These are phyloP conservation scores for Agrochola lota DNA, from an alignment of 2,888 invertebrate species.

Conservation along the genomic window DNA sequence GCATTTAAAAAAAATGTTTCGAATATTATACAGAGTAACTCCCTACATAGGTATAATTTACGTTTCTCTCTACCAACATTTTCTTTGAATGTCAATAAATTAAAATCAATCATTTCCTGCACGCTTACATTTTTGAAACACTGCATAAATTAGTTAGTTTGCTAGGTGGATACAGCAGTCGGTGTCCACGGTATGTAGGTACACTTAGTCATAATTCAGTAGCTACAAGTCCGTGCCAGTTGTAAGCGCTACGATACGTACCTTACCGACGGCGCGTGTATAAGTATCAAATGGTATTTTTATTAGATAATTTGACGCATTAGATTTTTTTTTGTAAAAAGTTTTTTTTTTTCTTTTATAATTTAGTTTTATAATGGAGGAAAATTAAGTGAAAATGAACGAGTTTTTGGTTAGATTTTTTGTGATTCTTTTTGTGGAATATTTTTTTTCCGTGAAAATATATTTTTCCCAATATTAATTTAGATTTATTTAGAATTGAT, in stretches of 20 bases:
- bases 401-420: background rate
- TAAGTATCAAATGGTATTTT: constrained; percentile 17
- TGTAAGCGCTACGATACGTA: constrained; percentile 3
- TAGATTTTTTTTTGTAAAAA: background rate
- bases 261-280: constrained; percentile 10
- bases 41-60: background rate
- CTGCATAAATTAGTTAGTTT: constrained; percentile 9
- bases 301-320: constrained; percentile 35
- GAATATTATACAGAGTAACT: too few species aligned
- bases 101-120: background rate
- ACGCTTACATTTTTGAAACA: background rate
- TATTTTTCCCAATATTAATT: background rate
- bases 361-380: background rate
- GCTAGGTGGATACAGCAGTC: background rate
- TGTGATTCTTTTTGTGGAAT: background rate
- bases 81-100: background rate
- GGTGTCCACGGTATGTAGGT: background rate
- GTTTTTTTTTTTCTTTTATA: background rate
- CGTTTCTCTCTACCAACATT: too few species aligned
- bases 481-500: background rate
- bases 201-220: constrained; percentile 18
- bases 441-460: background rate
- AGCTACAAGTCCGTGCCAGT: constrained; percentile 22
- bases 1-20: too few species aligned
- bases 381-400: background rate